Evolutionary conservation across 2,113 vertebrate genomes (phyloP), one percentile per base, ranked within the genome.

Genomic region (Lepisosteus osseus): DNA sequence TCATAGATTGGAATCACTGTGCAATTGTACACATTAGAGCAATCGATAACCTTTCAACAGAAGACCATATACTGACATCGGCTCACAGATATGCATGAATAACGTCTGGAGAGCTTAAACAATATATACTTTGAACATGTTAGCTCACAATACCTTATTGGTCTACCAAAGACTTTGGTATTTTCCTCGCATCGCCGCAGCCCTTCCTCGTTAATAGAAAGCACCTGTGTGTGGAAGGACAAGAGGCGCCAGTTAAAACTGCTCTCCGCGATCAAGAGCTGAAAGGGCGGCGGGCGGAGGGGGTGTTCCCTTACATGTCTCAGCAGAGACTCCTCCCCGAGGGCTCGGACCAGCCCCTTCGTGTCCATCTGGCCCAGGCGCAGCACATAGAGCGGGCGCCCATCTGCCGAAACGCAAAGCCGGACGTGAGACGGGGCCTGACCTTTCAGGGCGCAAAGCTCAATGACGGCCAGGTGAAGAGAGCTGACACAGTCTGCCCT

Each of bases 301-400:
- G 4, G 0, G 7, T 41, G 8, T 56, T 64, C 44, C 61, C 96
- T 95, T 77, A 99, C 97, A 0, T 99, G 95, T 86, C 94, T 90
- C 67, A 99, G 91, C 57, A 99, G 84, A 29, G 86, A 90, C 77
- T 99, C 97, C 72, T 98, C 97, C 11, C 97, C 97, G 14, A 97
- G 89, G 2, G 96, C 95, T 65, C 95, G 83, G 55, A 99, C 95
- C 72, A 99, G 67, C 61, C 96, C 97, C 75, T 99, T 99, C 3
- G 97, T 99, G 84, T 99, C 97, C 97, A 99, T 99, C 86, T 97
- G 97, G 0, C 97, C 97, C 77, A 99, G 83, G 43, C 95, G 87
- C 80, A 99, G 82, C 76, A 99, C 89, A 0, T 99, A 99, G 0
- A 99, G 89, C 0, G 97, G 96, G 44, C 95, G 94, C 0, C 97